Percentiles rank a stretch among this genome's conserved stretches.
phyloP scores from a whole-genome alignment of 2,797 vertebrate species.

The Poecilia gillii region DNA sequence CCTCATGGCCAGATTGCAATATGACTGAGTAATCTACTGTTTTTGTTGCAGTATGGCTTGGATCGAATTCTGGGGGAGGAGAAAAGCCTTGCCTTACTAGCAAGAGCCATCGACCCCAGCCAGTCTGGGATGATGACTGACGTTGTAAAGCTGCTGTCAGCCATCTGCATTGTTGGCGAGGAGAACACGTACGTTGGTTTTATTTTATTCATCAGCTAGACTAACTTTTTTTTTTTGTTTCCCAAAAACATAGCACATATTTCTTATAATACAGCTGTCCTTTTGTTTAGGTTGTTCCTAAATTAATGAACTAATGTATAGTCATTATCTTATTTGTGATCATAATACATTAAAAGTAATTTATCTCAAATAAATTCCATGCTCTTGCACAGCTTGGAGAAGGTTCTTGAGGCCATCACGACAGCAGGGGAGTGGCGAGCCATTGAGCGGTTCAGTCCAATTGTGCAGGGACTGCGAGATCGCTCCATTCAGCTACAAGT shows the following conservation, averaged over 20 bases:
- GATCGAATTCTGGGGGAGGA: conserved; percentile 95
- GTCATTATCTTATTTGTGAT: not conserved
- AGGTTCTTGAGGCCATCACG: conserved; percentile 95
- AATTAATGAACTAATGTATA: not conserved
- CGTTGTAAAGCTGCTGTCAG: conserved; percentile 94
- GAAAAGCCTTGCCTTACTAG: conserved; percentile 89
- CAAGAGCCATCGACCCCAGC: conserved; percentile 89
- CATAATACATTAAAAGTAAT: not conserved
- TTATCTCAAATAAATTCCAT: conserved; percentile 37
- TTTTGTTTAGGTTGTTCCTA: not conserved
- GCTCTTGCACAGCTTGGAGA: conserved; percentile 88
- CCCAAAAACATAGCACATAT: not conserved
- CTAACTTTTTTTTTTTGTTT: not conserved
- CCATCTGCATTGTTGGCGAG: conserved; percentile 97
- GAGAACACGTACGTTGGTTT: conserved; percentile 91
- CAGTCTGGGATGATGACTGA: conserved; percentile 96
- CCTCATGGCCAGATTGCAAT: conserved; percentile 23
- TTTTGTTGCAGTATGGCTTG: conserved; percentile 89
- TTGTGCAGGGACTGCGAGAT: conserved; percentile 92
- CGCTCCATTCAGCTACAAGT: conserved; percentile 94
- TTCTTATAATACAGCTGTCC: not conserved
- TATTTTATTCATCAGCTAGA: conserved; percentile 1
- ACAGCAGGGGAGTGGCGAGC: conserved; percentile 87
- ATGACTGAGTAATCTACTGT: conserved; percentile 18
- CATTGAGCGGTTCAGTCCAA: conserved; percentile 88